Base-by-base conservation (phyloP, 2,888 invertebrate species). In the Spilosoma lubricipeda region DNA sequence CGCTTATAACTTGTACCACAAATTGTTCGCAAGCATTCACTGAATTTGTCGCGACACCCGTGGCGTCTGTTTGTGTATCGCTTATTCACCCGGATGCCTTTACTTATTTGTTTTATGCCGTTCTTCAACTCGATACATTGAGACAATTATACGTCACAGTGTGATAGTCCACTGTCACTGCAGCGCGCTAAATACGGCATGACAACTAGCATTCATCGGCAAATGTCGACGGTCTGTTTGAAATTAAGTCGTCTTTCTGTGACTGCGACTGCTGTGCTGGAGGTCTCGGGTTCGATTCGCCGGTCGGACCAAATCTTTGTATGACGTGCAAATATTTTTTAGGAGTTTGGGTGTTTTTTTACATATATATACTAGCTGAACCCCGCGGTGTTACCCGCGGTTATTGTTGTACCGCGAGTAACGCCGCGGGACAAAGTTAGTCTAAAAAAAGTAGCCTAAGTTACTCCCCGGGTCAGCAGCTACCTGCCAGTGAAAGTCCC, bases 1-100 rank as follows among this genome's bases (percentile, higher is more conserved):
- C 59, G 70, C 78, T 73, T 73, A 82, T 86, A 85, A 84, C 86
- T 91, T 91, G 87, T 5, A 71, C 87, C 84, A 73, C 69, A 68
- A 64, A 30, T 67, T 80, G 71, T 81, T 81, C 73, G 83, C 82
- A 84, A 86, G 80, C 83, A 85, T 87, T 82, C 87, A 80, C 78
- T 82, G 88, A 88, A 88, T 88, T 88, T 85, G 83, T 87, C 80
- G 84, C 82, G 89, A 90, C 91, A 89, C 91, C 91, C 90, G 88
- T 84, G 80, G 89, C 82, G 90, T 87, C 87, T 90, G 90, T 90
- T 90, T 90, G 88, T 87, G 86, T 85, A 84, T 83, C 86, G 85
- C 84, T 85, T 88, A 81, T 82, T 84, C 83, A 86, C 82, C 85
- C 87, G 85, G 88, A 86, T 84, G 77, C 82, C 86, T 85, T 88